Evolutionary conservation across 37 sponge, comb jelly and placozoan species (phyloP).

Genomic region (Beroe forskalii): DNA sequence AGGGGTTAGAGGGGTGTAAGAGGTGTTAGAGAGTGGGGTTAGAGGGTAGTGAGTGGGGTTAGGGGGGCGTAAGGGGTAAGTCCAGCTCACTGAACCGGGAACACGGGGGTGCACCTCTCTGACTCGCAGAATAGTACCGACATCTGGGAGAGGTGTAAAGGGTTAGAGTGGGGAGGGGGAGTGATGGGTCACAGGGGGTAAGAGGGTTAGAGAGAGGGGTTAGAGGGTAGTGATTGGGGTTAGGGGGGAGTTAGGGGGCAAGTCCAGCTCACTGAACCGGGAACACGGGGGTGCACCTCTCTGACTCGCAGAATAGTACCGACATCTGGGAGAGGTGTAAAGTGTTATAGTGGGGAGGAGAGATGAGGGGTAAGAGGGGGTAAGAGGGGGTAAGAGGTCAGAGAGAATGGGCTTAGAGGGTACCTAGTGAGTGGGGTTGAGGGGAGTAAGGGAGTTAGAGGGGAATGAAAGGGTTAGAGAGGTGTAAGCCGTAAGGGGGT

Average conservation of each 20-base stretch:
- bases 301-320: conserved; percentile 89
- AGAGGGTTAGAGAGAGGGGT: background rate
- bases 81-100: conserved; percentile 92
- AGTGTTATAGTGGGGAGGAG: background rate
- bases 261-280: conserved; percentile 93
- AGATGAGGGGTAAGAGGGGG: too few species aligned
- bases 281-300: conserved; percentile 76
- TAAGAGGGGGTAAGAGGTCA: background rate
- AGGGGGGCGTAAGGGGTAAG: conserved; percentile 26
- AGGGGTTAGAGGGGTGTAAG: too few species aligned
- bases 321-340: conserved; percentile 79
- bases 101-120: conserved; percentile 75
- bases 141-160: conserved; percentile 77
- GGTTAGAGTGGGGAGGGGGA: background rate
- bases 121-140: conserved; percentile 91
- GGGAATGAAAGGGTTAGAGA: background rate
- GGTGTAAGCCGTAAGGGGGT: background rate
- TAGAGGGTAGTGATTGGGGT: background rate
- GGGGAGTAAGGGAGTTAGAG: too few species aligned
- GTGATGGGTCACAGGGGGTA: too few species aligned
- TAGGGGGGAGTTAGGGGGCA: background rate
- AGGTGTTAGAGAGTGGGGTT: background rate
- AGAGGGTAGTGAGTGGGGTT: background rate
- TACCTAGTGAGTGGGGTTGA: too few species aligned
- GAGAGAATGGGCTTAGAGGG: background rate